These are phyloP conservation scores for Neodiprion fabricii DNA, from an alignment of 1,140 invertebrate species.

Conservation along the genomic window DNA sequence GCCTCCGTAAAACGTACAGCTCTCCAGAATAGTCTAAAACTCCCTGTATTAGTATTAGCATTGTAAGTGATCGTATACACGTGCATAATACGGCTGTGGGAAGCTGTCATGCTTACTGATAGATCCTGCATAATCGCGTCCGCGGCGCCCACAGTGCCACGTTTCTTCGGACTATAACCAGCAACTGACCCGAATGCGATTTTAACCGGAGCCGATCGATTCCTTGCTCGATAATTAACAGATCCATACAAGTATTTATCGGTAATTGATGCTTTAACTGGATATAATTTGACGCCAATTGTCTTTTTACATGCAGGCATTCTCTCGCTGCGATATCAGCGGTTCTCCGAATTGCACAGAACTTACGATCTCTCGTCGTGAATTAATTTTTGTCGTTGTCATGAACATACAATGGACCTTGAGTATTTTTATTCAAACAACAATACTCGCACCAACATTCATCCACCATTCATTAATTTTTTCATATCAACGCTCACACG, in stretches of 20 bases:
- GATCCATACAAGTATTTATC: neutral
- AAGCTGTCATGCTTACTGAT: neutral
- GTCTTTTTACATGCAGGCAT: no score
- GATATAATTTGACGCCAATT: neutral
- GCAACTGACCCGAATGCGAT: slow-evolving; percentile 3
- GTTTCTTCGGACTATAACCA: neutral
- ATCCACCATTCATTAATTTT: no score
- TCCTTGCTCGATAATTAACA: neutral
- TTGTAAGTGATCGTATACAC: no score
- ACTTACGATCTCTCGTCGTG: no score
- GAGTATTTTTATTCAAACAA: no score
- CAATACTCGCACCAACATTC: no score
- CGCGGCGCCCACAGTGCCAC: neutral
- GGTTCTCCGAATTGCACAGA: no score
- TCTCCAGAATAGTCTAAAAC: neutral
- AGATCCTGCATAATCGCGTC: neutral
- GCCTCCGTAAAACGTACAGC: neutral
- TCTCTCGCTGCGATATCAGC: no score
- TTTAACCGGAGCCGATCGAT: neutral
- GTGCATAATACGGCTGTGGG: neutral
- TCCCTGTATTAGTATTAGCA: neutral
- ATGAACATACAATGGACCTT: no score
- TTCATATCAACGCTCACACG: no score
- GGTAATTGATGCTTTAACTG: neutral
- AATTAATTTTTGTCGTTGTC: no score